These are phyloP conservation scores for Pollenia griseotomentosa DNA, from an alignment of 2,888 invertebrate species.

Conservation along the genomic window DNA sequence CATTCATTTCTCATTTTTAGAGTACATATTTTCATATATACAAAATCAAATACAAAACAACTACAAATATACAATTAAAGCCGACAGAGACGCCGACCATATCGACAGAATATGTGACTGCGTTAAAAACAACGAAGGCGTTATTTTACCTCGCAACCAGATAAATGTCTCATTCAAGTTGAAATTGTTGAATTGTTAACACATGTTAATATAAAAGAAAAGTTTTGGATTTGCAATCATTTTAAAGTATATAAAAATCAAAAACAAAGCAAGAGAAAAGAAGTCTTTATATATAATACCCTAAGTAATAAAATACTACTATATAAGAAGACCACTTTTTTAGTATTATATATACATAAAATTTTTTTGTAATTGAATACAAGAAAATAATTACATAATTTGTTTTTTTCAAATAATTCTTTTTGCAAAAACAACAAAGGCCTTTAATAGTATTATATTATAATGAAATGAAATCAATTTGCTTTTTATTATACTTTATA, in stretches of 20 bases:
- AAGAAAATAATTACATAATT: constrained; percentile 61
- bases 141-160: constrained; percentile 68
- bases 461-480: constrained; percentile 70
- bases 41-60: constrained; percentile 11
- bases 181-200: constrained; percentile 83
- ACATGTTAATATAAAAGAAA: constrained; percentile 76
- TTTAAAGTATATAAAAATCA: constrained; percentile 65
- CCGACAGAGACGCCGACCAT: constrained; percentile 16
- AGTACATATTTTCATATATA: neutral
- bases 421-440: constrained; percentile 44
- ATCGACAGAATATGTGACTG: neutral
- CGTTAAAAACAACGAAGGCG: constrained; percentile 55
- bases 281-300: constrained; percentile 67
- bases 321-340: constrained; percentile 69
- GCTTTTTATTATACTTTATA: constrained; percentile 40
- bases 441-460: constrained; percentile 46
- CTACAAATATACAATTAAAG: constrained; percentile 1
- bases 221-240: constrained; percentile 69
- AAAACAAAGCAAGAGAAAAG: constrained; percentile 63
- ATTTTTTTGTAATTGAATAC: constrained; percentile 55
- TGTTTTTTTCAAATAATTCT: constrained; percentile 20
- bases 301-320: constrained; percentile 68
- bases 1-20: neutral
- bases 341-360: constrained; percentile 64
- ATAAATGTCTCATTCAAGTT: constrained; percentile 81